Evolutionary conservation across 1,140 invertebrate species (phyloP), one percentile per base, ranked within the genome.

Genomic region (Aphis craccivora): DNA sequence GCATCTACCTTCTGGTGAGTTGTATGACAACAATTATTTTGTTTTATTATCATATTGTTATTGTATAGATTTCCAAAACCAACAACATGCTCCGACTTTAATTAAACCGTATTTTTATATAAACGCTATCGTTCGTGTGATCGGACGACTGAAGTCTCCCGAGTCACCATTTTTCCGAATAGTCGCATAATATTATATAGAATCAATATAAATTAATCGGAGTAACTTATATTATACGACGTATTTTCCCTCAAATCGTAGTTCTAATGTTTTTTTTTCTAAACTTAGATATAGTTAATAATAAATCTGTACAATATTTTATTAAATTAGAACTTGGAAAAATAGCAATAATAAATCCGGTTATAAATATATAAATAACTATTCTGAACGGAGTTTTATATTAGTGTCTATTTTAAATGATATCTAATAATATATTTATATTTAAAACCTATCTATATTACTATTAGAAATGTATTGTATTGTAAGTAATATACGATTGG

Each of bases 1-100:
- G 95, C 53, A 96, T 96, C 81, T 94, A 96, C 89, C 94, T 96
- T 67, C 93, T 96, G 94, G 95, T 96, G 45, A 93, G 93, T 94
- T 23, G 25, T 60, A 30, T 20, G 60, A 76, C 37, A 9, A 76
- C n/a, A 76, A 76, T 6, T 18, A 76, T n/a, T n/a, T 76, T 76
- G 14, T n/a, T 35, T 76, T 14, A 76, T 35, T 11, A 76, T n/a
- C 60, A 14, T 25, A n/a, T 30, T n/a, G 30, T n/a, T 30, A 30
- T 67, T 67, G 14, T 14, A n/a, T 76, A 51, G 6, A n/a, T n/a
- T 76, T 76, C 6, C 14, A 76, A 67, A 76, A 18, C 11, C 60
- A 14, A n/a, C 30, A 18, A 14, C 25, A 30, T 30, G 8, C 30
- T 14, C 14, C 1, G 14, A 76, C 1, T 76, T 76, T 14, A n/a